These are phyloP conservation scores for Arizona elegans DNA, from an alignment of 2,113 vertebrate species.

Conservation along the genomic window DNA sequence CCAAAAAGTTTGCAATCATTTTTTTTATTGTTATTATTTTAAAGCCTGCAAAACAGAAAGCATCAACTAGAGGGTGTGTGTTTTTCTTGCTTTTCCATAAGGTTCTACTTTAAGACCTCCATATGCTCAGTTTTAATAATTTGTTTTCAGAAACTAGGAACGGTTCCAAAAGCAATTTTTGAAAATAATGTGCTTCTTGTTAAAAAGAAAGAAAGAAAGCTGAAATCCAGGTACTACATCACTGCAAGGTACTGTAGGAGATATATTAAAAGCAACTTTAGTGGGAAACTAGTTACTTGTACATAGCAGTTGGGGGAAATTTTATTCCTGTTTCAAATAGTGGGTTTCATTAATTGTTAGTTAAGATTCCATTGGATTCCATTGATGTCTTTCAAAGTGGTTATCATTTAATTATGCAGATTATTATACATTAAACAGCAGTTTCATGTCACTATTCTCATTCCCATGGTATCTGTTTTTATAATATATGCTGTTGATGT, in stretches of 20 bases:
- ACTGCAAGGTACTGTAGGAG: constrained; percentile 33
- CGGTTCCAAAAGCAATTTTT: constrained; percentile 70
- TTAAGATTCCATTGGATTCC: background rate
- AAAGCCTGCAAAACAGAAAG: constrained; percentile 61
- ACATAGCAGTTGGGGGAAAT: constrained; percentile 25
- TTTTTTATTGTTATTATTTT: constrained; percentile 62
- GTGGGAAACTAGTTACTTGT: constrained; percentile 25
- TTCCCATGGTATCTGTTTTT: background rate
- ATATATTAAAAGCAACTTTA: background rate
- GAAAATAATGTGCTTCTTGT: constrained; percentile 69
- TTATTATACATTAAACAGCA: background rate
- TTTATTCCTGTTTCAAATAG: background rate
- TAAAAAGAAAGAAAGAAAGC: constrained; percentile 63
- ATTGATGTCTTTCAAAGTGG: background rate
- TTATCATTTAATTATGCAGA: background rate
- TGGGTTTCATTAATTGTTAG: background rate
- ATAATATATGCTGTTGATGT: background rate
- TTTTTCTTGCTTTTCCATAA: constrained; percentile 54
- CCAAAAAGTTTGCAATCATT: constrained; percentile 51
- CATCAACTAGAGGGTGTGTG: constrained; percentile 52
- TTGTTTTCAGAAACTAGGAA: constrained; percentile 70
- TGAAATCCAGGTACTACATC: constrained; percentile 61
- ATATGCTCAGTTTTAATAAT: constrained; percentile 79
- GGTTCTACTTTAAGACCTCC: constrained; percentile 77
- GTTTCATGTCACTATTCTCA: background rate